phyloP scores from a whole-genome alignment of 23 tunicate genomes.

The Diplosoma virens region DNA sequence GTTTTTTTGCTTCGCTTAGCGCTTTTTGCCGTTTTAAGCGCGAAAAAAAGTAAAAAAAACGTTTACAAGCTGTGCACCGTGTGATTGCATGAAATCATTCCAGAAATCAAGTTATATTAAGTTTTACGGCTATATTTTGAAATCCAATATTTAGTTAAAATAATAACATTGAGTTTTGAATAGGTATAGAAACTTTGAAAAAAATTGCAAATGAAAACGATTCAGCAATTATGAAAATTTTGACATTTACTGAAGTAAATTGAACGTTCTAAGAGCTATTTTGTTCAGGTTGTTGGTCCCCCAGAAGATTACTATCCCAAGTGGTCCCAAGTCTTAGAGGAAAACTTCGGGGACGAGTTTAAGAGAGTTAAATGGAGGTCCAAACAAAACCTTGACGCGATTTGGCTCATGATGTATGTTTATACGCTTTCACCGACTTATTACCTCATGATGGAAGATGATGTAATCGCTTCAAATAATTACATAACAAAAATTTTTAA shows the following conservation, averaged over 20 bases:
- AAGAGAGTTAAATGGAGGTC: constrained; percentile 55
- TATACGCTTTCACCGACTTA: constrained; percentile 23
- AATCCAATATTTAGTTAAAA: no score
- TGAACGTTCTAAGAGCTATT: background rate
- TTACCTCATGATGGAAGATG: constrained; percentile 69
- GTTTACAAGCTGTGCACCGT: no score
- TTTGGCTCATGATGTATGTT: constrained; percentile 63
- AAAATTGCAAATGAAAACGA: no score
- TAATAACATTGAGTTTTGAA: no score
- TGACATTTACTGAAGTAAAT: background rate
- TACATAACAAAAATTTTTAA: constrained; percentile 26
- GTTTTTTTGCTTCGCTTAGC: no score
- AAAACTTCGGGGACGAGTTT: constrained; percentile 31
- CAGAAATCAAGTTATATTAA: no score
- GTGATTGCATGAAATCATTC: no score
- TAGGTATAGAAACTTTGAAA: no score
- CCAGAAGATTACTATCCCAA: constrained; percentile 50
- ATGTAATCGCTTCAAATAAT: constrained; percentile 30
- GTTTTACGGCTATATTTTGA: no score
- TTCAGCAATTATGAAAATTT: no score
- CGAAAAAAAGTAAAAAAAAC: no score
- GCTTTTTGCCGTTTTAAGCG: no score
- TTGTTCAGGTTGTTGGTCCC: constrained; percentile 34
- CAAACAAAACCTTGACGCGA: constrained; percentile 56
- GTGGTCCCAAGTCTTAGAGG: constrained; percentile 30